Base-by-base conservation (phyloP, 2,888 invertebrate species). In the Acrobasis suavella region DNA sequence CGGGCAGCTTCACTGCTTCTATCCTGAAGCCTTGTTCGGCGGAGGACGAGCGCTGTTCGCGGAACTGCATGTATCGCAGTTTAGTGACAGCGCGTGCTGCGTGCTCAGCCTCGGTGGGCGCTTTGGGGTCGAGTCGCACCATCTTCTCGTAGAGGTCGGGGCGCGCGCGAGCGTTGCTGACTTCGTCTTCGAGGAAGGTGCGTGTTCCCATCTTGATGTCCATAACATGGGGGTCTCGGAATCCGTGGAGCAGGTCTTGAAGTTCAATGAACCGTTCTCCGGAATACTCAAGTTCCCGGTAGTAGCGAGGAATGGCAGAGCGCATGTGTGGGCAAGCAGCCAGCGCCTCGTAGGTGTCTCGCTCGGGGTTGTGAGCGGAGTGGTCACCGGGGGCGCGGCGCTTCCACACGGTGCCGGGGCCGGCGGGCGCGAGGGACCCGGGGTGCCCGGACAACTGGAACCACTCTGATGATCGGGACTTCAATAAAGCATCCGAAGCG, bases 141-240 rank as follows among this genome's bases (percentile, higher is more conserved):
- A 99, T 99, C 93, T 99, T 99, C 74, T 97, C 95, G 85, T 98
- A 99, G 46, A 99, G 93, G 89, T 99, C 99, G 5, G 94, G 81
- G 58, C 99, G 94, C 16, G 97, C 95, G 54, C 95, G 95, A 32
- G 95, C 95, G 81, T 98, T 99, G 79, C 95, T 95, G 50, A 99
- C 99, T 93, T 99, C 99, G 2, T 96, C 96, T 87, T 99, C 99
- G 50, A 98, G 93, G 87, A 99, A 99, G 17, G 99, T 99, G 77
- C 98, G 94, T 2, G 96, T 97, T 52, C 99, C 99, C 95, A 99
- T 97, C 93, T 99, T 99, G 66, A 99, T 96, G 86, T 99, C 99
- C 96, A 99, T 98, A 0, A 99, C 98, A 79, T 96, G 96, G 0
- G 98, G 98, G 87, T 98, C 97, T 77, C 93, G 88, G 88, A 98